These are phyloP conservation scores for Drosophila carrolli DNA, from an alignment of 1,140 invertebrate species.

Conservation along the genomic window DNA sequence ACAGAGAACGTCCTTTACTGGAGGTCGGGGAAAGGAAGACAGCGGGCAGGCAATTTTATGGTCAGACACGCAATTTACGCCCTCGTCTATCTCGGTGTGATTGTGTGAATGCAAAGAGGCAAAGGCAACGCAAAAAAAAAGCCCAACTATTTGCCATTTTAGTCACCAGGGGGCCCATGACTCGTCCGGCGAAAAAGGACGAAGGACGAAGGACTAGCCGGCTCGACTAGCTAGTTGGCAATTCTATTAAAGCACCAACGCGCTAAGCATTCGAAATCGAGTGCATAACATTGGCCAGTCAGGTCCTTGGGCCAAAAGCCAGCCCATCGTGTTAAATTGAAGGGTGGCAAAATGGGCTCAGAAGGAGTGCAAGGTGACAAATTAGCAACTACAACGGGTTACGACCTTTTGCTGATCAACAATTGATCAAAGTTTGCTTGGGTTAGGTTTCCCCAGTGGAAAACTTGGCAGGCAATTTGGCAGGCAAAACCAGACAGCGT, in stretches of 20 bases:
- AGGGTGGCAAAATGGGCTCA: not conserved
- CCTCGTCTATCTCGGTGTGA: slow-evolving; percentile 45
- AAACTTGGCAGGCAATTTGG: slow-evolving; percentile 2
- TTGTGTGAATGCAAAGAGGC: slow-evolving; percentile 66
- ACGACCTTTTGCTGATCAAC: slow-evolving; percentile 1
- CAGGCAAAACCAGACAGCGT: not conserved
- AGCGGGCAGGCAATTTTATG: slow-evolving; percentile 67
- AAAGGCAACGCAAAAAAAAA: slow-evolving; percentile 50
- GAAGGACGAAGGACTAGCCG: slow-evolving; percentile 3
- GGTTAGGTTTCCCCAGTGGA: not conserved
- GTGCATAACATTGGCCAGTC: slow-evolving; percentile 25
- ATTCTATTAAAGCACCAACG: slow-evolving; percentile 73
- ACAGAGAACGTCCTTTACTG: slow-evolving; percentile 63
- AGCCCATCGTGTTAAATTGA: not conserved
- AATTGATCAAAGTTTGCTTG: slow-evolving; percentile 3
- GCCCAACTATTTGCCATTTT: slow-evolving; percentile 76
- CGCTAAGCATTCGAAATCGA: slow-evolving; percentile 61
- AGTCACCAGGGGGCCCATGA: slow-evolving; percentile 58
- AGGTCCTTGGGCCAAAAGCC: slow-evolving; percentile 28
- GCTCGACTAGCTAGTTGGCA: slow-evolving; percentile 41
- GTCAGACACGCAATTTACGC: slow-evolving; percentile 76
- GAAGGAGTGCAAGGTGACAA: slow-evolving; percentile 8
- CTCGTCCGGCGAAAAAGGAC: slow-evolving; percentile 24
- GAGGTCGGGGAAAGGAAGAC: slow-evolving; percentile 1
- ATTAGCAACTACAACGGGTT: slow-evolving; percentile 7